Evolutionary conservation across 2,888 invertebrate species (phyloP), one percentile per base, ranked within the genome.

Genomic region (Metallyticus violacea): DNA sequence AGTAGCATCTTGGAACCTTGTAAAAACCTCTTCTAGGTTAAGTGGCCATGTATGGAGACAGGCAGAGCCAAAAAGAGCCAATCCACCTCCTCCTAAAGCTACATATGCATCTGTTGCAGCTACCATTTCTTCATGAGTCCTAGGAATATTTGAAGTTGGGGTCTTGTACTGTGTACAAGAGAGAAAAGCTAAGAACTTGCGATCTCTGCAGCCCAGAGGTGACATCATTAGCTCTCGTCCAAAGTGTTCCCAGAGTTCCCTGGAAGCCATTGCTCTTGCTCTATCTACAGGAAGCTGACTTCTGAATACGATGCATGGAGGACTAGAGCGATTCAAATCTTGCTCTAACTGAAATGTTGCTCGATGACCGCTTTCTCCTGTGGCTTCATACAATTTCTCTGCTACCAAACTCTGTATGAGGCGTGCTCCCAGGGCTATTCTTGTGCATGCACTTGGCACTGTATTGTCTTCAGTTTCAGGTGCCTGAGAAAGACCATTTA

Each of bases 41-140:
- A 94, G 93, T 1, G 99, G 97, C 98, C 98, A 99, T 2, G 97
- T 96, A 91, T 97, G 97, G 85, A 99, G 93, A 90, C 97, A 97
- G 0, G 96, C 98, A 0, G 97, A 97, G 7, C 98, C 98, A 91
- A 98, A 97, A 22, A 99, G 92, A 7, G 98, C 99, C 87, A 99
- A 92, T 0, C 98, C 98, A 29, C 98, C 98, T 25, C 97, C 97
- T 77, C 98, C 98, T 87, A 98, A 93, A 0, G 98, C 98, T n/a
- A 97, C 97, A 91, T 98, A 96, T 0, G 95, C 97, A 90, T 95
- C 94, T 7, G 96, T 95, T 88, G 95, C 93, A 1, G 93, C 93
- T 89, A 95, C 92, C 40, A 95, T 94, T 90, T 95, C 96, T 84
- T 95, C 94, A 90, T 96, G 95, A 0, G 94, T 94, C 88, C 93